These are phyloP conservation scores for Leptosomus discolor DNA, from an alignment of 2,113 vertebrate species.

Conservation along the genomic window DNA sequence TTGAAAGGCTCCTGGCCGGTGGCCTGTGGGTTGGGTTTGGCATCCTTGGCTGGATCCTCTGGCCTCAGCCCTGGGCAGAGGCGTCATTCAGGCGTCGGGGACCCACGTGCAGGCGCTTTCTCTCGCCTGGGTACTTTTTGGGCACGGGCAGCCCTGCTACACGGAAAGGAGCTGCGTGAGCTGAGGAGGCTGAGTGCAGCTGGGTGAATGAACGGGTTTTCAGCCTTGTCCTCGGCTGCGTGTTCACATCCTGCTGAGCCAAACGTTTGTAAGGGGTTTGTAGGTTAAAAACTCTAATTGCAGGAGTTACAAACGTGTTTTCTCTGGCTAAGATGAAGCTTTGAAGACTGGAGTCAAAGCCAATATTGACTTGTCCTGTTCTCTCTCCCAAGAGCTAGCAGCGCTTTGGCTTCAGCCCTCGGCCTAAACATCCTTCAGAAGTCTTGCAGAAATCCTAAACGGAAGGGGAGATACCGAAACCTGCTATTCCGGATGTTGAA, in stretches of 20 bases:
- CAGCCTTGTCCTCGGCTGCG: accelerated
- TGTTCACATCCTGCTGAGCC: neutral
- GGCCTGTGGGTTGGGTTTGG: neutral
- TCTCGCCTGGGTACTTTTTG: neutral
- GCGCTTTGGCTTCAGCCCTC: neutral
- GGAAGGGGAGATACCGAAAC: neutral
- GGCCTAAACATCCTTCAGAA: neutral
- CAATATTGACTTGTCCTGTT: neutral
- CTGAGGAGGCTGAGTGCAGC: neutral
- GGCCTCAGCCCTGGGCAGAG: neutral
- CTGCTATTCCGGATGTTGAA: neutral
- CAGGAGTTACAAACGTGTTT: neutral
- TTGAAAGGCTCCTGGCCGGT: neutral
- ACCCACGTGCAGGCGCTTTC: neutral
- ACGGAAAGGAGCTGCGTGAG: neutral
- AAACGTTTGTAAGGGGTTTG: neutral
- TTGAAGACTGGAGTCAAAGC: neutral
- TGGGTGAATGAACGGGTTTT: neutral
- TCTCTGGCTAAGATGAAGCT: neutral
- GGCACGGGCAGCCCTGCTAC: neutral
- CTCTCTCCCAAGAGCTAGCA: neutral
- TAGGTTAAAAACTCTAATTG: too few species aligned
- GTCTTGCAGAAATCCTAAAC: neutral
- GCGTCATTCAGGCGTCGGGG: accelerated
- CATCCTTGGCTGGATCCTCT: neutral